Conservation (phyloP, 37 sponge, comb jelly and placozoan species). For the Eunapius fragilis region DNA sequence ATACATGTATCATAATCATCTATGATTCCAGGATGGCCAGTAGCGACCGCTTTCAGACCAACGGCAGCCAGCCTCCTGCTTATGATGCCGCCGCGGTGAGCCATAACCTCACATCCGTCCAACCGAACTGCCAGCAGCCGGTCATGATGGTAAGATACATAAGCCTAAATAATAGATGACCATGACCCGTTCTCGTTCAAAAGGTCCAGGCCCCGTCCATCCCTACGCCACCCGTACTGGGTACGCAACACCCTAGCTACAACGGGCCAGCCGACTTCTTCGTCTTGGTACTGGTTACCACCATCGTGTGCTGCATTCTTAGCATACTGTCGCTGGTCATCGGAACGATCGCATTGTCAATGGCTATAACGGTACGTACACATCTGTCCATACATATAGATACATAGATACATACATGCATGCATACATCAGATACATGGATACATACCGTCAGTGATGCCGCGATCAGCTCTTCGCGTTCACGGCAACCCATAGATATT, state of each 20-base stretch:
- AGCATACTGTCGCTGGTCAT: background rate
- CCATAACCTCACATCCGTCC: background rate
- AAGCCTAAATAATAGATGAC: background rate
- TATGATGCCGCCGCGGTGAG: background rate
- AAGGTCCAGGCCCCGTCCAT: background rate
- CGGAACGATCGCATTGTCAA: background rate
- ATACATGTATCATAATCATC: too few species aligned
- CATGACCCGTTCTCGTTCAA: background rate
- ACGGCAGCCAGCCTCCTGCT: background rate
- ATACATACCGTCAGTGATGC: too few species aligned
- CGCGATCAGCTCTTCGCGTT: too few species aligned
- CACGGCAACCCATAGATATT: too few species aligned
- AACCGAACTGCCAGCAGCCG: background rate
- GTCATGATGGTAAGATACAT: background rate
- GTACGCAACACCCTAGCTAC: background rate
- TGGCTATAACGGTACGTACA: background rate
- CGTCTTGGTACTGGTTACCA: background rate
- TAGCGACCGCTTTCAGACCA: too few species aligned
- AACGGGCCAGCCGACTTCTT: background rate
- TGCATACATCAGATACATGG: background rate
- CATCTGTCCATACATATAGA: too few species aligned
- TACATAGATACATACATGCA: background rate
- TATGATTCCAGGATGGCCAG: too few species aligned
- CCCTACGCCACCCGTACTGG: background rate
- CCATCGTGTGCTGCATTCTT: background rate